Percentiles rank a stretch among this genome's conserved stretches.
phyloP scores from a whole-genome alignment of 2,797 vertebrate genomes.

The Labroides dimidiatus region DNA sequence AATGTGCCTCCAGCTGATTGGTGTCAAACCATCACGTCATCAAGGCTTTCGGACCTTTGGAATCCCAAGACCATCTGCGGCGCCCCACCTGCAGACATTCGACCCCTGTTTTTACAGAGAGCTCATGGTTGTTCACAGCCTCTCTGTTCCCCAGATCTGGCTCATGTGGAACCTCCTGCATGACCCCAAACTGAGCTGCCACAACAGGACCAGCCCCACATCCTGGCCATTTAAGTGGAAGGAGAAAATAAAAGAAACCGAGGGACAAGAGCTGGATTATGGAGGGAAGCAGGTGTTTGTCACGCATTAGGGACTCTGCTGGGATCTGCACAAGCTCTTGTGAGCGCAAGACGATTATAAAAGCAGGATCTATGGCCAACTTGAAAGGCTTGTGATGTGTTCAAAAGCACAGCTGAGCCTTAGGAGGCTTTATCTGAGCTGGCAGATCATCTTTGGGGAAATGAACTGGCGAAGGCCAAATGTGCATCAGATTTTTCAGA shows the following conservation, averaged over 20 bases:
- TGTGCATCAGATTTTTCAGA: slow-evolving; percentile 23
- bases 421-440: slow-evolving; percentile 35
- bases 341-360: background rate
- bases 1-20: slow-evolving; percentile 96
- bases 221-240: slow-evolving; percentile 89
- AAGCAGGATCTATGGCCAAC: slow-evolving; percentile 6
- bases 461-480: slow-evolving; percentile 43
- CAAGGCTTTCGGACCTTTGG: slow-evolving; percentile 96
- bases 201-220: slow-evolving; percentile 76
- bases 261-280: slow-evolving; percentile 66
- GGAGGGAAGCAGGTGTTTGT: slow-evolving; percentile 73
- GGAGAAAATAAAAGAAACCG: background rate
- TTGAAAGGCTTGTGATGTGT: slow-evolving; percentile 16
- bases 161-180: slow-evolving; percentile 98
- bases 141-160: slow-evolving; percentile 96
- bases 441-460: slow-evolving; percentile 45
- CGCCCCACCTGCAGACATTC: slow-evolving; percentile 93
- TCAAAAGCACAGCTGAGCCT: slow-evolving; percentile 35
- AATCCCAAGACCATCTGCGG: slow-evolving; percentile 91
- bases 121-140: slow-evolving; percentile 96
- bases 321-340: slow-evolving; percentile 9
- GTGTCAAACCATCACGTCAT: slow-evolving; percentile 88
- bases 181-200: slow-evolving; percentile 85
- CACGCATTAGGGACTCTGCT: slow-evolving; percentile 62
- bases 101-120: slow-evolving; percentile 97